phyloP scores from a whole-genome alignment of 2,113 vertebrate species.

The Benitochromis conjunctus region DNA sequence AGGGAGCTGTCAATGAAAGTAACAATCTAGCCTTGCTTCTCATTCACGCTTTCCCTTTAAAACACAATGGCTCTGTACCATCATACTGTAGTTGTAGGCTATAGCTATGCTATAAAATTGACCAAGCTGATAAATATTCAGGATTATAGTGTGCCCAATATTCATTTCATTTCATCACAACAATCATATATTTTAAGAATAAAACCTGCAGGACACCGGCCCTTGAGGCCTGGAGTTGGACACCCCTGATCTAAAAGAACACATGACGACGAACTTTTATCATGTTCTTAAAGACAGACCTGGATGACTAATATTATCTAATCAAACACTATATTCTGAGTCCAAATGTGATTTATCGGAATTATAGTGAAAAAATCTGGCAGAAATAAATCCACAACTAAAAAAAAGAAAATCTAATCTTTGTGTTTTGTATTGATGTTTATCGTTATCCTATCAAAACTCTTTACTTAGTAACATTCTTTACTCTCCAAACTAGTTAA shows the following conservation, averaged over 20 bases:
- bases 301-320: not conserved
- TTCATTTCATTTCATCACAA: not conserved
- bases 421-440: not conserved
- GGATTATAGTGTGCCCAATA: not conserved
- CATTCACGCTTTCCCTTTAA: not conserved
- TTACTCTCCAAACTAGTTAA: not conserved
- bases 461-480: not conserved
- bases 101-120: not conserved
- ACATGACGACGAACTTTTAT: not conserved
- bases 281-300: not conserved
- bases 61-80: not conserved
- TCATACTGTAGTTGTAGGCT: not conserved
- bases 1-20: constrained; percentile 8
- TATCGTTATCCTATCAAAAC: not conserved
- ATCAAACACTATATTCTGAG: not conserved
- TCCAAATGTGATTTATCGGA: not conserved
- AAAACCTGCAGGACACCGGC: no score
- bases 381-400: not conserved
- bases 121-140: not conserved
- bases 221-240: no score
- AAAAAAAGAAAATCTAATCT: no score
- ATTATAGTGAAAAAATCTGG: not conserved
- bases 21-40: constrained; percentile 24
- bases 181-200: not conserved
- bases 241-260: not conserved